phyloP scores from a whole-genome alignment of 2,888 invertebrate species.

The Xestobium rufovillosum region DNA sequence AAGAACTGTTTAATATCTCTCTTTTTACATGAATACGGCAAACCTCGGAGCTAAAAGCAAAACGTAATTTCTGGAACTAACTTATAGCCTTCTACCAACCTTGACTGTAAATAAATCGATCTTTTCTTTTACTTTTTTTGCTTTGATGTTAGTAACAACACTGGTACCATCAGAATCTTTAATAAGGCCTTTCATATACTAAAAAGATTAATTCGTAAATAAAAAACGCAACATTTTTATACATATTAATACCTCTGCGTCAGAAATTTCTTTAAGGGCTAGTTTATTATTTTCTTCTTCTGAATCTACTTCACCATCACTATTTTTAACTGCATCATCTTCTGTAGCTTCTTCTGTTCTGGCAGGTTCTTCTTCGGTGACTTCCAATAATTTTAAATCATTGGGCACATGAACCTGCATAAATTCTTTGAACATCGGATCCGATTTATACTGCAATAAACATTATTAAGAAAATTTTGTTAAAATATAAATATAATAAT shows the following conservation, averaged over 20 bases:
- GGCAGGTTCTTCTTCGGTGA: conserved; percentile 25
- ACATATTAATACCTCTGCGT: conserved; percentile 67
- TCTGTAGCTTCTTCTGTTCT: conserved; percentile 26
- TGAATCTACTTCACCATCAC: conserved; percentile 38
- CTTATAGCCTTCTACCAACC: conserved; percentile 24
- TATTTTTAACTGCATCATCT: conserved; percentile 12
- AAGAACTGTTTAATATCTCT: conserved; percentile 81
- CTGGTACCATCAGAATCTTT: conserved; percentile 41
- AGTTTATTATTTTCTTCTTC: conserved; percentile 44
- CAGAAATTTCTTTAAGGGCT: conserved; percentile 67
- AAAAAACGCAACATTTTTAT: too few relatives aligned
- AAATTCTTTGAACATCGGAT: conserved; percentile 85
- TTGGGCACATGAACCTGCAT: conserved; percentile 70
- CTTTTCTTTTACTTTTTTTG: conserved; percentile 39
- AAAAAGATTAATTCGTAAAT: too few relatives aligned
- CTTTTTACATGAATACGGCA: conserved; percentile 73
- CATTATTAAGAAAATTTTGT: conserved; percentile 11
- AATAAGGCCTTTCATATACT: conserved; percentile 68
- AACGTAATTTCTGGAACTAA: not conserved
- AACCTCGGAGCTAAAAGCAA: conserved; percentile 52
- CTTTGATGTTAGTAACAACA: conserved; percentile 37
- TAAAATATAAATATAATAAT: conserved; percentile 39
- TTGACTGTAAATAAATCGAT: conserved; percentile 56
- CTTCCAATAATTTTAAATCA: conserved; percentile 28
- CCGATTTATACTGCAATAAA: conserved; percentile 64